These are phyloP conservation scores for Pyrocoelia pectoralis DNA, from an alignment of 2,888 invertebrate genomes.

Conservation along the genomic window DNA sequence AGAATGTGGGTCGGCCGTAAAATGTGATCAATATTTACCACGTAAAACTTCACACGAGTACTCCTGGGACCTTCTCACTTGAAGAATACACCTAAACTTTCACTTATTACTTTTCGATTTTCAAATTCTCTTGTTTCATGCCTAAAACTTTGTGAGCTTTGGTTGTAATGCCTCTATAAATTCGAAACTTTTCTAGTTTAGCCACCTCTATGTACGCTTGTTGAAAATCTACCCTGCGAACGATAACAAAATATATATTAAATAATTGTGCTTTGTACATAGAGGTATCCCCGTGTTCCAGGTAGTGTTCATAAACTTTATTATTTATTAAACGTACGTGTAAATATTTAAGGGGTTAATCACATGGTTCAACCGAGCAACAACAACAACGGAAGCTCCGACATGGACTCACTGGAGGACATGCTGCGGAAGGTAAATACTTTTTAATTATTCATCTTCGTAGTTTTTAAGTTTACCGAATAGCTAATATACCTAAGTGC, in stretches of 20 bases:
- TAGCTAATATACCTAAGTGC: background rate
- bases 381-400: constrained; percentile 60
- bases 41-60: constrained; percentile 66
- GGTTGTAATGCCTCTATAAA: constrained; percentile 27
- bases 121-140: constrained; percentile 29
- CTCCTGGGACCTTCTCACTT: constrained; percentile 30
- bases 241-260: constrained; percentile 12
- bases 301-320: constrained; percentile 17
- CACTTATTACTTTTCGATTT: constrained; percentile 35
- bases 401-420: constrained; percentile 61
- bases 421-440: constrained; percentile 59
- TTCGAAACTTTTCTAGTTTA: constrained; percentile 22
- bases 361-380: constrained; percentile 60
- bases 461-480: background rate
- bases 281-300: constrained; percentile 8
- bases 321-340: constrained; percentile 13
- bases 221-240: constrained; percentile 9
- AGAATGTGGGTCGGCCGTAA: constrained; percentile 49
- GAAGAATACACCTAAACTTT: constrained; percentile 34
- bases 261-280: constrained; percentile 3
- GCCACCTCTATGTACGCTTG: constrained; percentile 10
- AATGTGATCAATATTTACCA: constrained; percentile 50
- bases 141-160: constrained; percentile 24
- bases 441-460: background rate
- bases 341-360: constrained; percentile 22